Base-by-base conservation (phyloP, 2,888 invertebrate genomes). In the Euclidia mi region DNA sequence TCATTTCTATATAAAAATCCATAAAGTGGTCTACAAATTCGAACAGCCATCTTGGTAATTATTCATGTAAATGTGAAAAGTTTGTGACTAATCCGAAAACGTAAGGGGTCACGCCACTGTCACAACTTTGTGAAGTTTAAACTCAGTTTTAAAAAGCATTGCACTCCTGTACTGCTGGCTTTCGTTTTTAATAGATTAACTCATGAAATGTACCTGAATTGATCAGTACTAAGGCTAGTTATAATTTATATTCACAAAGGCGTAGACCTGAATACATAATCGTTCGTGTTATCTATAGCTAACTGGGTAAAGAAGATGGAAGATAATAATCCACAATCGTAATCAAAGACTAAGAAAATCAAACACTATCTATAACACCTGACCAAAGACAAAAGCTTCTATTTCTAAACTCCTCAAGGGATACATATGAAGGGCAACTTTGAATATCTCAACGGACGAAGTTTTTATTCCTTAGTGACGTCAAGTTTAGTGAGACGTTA, bases 51-150 rank as follows among this genome's bases (percentile, higher is more conserved):
- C 63, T 34, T 37, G 11, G 55, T 60, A 64, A 76, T 75, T 68
- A 71, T 71, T 75, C 75, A 76, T 62, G 64, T 57, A 65, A 75
- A 75, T 75, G 74, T 57, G 56, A 71, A 76, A 75, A 71, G 60
- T 76, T 64, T 20, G 28, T 9, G 47, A 45, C 58, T 56, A 49
- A 68, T 68, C 42, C 31, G 60, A 43, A 63, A 71, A 59, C 50
- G 65, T 71, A 43, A 58, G 34, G 51, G 51, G 58, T 62, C 45
- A 52, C 47, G 56, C 37, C 51, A 35, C 56, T 46, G 48, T n/a
- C n/a, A 48, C 60, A 47, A 67, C 43, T 61, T 61, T 4, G 4
- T 18, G 10, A 11, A 32, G 14, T 37, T 37, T 42, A 42, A 53
- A 47, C 20, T 35, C 29, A 4, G 15, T 44, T 45, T 32, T 44